Base-by-base conservation (phyloP, 2,113 vertebrate species). In the Bolborhynchus lineola region DNA sequence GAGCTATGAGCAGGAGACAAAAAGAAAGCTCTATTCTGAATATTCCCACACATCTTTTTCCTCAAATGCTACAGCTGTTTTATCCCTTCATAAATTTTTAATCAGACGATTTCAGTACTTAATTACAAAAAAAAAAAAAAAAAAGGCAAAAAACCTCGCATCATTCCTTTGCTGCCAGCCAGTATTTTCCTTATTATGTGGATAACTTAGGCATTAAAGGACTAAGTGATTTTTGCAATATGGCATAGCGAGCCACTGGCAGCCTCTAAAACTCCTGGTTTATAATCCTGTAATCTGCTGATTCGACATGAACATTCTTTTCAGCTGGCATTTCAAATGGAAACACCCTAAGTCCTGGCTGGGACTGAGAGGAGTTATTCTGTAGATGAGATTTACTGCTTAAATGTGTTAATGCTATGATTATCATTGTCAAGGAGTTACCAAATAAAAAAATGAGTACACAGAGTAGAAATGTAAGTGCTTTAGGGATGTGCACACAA, bases 71-170 rank as follows among this genome's bases (percentile, higher is more conserved):
- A 37, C 35, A 71, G 35, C 80, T 92, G 60, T 84, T 96, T 88
- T 92, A 90, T 92, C 65, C 83, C 52, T 90, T 92, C 69, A 64
- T 92, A 93, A 92, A 85, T 82, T 94, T 94, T 96, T 94, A 82
- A 93, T 93, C 85, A 86, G 57, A 78, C 72, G 76, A 90, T 94
- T 96, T 95, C 85, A 91, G 37, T 94, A 88, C 92, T 91, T 96
- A 96, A 93, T 97, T 92, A 65, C 62, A 64, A 88, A 94, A 85
- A 55, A 88, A 83, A 91, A 59, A 21, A 5, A 25, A 15, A n/a
- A 13, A n/a, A n/a, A n/a, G n/a, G n/a, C n/a, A 88, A 94, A 85
- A 55, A 88, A 50, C 80, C 57, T 95, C 11, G 0, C 69, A 72
- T 88, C 57, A 69, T 93, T 95, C 60, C 35, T 94, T 93, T 95